phyloP scores from a whole-genome alignment of 2,888 invertebrate species.

The Eilema depressum region DNA sequence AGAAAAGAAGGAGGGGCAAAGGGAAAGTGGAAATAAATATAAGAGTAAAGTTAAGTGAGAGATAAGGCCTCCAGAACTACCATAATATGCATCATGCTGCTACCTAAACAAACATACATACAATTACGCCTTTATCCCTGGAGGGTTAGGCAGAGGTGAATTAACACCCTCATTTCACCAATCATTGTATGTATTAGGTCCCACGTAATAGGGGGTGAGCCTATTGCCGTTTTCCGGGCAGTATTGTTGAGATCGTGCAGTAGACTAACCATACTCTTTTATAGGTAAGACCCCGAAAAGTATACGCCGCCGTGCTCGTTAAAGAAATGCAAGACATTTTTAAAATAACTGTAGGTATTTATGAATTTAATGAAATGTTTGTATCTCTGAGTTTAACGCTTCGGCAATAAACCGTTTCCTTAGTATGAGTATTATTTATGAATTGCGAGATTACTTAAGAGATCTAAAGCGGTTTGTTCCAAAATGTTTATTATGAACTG shows the following conservation, averaged over 20 bases:
- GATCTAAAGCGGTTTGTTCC: background rate
- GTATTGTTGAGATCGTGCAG: too few species aligned
- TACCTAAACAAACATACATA: background rate
- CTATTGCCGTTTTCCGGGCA: too few species aligned
- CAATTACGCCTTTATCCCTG: too few species aligned
- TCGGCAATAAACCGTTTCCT: conserved; percentile 15
- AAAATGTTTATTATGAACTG: background rate
- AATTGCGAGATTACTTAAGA: conserved; percentile 5
- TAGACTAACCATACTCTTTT: background rate
- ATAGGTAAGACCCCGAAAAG: background rate
- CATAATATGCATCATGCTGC: background rate
- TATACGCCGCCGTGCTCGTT: too few species aligned
- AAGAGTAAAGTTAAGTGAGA: too few species aligned
- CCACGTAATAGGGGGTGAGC: too few species aligned
- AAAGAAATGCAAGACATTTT: background rate
- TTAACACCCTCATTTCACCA: too few species aligned
- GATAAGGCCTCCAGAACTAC: background rate
- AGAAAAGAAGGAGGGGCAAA: background rate
- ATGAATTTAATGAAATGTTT: background rate
- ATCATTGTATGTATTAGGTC: too few species aligned
- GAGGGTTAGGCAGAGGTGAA: too few species aligned
- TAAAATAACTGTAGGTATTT: background rate
- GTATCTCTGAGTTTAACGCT: conserved; percentile 6
- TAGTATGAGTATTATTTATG: conserved; percentile 10
- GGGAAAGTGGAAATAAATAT: background rate